These are phyloP conservation scores for Watsonalla cultraria DNA, from an alignment of 2,888 invertebrate species.

Conservation along the genomic window DNA sequence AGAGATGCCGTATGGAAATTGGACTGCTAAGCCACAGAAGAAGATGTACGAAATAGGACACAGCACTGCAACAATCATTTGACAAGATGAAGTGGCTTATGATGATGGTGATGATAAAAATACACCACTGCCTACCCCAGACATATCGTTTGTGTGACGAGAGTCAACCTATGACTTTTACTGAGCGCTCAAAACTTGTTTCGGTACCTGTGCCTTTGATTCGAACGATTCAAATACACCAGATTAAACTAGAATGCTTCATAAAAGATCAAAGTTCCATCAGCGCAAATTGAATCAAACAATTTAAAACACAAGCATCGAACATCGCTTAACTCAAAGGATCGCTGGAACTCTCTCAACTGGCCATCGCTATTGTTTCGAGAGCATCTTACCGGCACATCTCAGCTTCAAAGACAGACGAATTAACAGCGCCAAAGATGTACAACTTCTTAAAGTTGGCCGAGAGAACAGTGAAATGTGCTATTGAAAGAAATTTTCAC, in stretches of 20 bases:
- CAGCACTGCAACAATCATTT: no score
- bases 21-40: no score
- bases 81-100: no score
- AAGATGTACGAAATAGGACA: no score
- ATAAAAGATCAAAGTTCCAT: background rate
- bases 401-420: constrained; percentile 34
- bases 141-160: no score
- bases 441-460: constrained; percentile 39
- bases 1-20: no score
- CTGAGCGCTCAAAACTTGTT: no score
- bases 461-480: constrained; percentile 25
- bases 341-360: constrained; percentile 11
- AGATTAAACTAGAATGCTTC: background rate
- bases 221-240: background rate
- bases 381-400: constrained; percentile 25
- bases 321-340: background rate
- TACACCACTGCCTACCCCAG: no score
- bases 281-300: background rate
- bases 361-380: constrained; percentile 21
- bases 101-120: no score
- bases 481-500: constrained; percentile 58
- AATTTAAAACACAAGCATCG: background rate
- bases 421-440: constrained; percentile 43
- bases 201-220: no score
- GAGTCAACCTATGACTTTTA: no score